Evolutionary conservation across 2,113 vertebrate genomes (phyloP).

Genomic region (Brachyhypopomus occidentalis): DNA sequence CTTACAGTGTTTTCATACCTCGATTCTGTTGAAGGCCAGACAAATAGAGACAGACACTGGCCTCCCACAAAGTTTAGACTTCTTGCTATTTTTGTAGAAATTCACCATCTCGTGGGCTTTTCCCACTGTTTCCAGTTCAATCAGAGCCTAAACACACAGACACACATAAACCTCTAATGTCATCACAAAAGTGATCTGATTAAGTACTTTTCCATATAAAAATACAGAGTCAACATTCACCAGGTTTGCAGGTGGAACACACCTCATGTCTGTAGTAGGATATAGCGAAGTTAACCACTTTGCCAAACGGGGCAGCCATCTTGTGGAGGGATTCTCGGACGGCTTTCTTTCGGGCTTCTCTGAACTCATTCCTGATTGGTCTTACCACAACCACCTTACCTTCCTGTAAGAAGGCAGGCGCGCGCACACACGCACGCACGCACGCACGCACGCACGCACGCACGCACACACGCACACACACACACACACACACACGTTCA

Average conservation of each 20-base stretch:
- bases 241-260: too few species aligned
- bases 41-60: conserved; percentile 77
- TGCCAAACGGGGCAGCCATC: conserved; percentile 51
- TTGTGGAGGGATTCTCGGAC: conserved; percentile 39
- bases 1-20: conserved; percentile 67
- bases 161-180: not conserved
- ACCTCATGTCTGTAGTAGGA: conserved; percentile 57
- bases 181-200: too few species aligned
- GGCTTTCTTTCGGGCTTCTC: conserved; percentile 17
- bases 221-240: too few species aligned
- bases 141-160: conserved; percentile 74
- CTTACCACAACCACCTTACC: conserved; percentile 57
- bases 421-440: conserved; percentile 11
- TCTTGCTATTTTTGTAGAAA: conserved; percentile 76
- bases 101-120: conserved; percentile 81
- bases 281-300: conserved; percentile 50
- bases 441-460: not conserved
- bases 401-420: conserved; percentile 32
- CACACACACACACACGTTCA: not conserved
- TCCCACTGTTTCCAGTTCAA: conserved; percentile 81
- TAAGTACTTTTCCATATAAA: too few species aligned
- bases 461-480: not conserved
- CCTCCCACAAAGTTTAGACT: conserved; percentile 75
- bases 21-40: conserved; percentile 81
- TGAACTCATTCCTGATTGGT: conserved; percentile 45